Conservation (phyloP, 1,140 invertebrate species). For the Stenopsyche tienmushanensis region DNA sequence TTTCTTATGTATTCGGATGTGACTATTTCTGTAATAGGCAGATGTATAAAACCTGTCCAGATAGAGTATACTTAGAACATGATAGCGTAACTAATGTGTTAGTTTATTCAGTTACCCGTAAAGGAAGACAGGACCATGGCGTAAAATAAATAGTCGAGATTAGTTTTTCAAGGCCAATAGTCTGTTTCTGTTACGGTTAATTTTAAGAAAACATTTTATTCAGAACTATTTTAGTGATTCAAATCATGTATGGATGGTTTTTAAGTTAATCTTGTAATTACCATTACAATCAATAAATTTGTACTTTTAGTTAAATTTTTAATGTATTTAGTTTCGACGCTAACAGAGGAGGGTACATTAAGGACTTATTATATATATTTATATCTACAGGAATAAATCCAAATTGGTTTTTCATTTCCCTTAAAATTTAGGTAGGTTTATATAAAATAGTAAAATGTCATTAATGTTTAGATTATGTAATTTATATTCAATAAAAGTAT, state of each 20-base stretch:
- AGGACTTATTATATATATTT: slow-evolving; percentile 4
- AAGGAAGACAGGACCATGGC: slow-evolving; percentile 35
- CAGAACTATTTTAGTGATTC: background rate
- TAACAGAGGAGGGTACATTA: background rate
- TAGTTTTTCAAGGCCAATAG: slow-evolving; percentile 19
- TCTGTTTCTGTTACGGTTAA: slow-evolving; percentile 36
- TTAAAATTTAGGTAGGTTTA: slow-evolving; percentile 19
- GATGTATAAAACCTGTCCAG: slow-evolving; percentile 35
- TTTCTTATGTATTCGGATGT: slow-evolving; percentile 16
- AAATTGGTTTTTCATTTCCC: slow-evolving; percentile 11
- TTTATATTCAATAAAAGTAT: slow-evolving; percentile 40
- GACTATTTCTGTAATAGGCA: slow-evolving; percentile 36
- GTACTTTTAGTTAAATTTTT: background rate
- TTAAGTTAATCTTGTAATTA: background rate
- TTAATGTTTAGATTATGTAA: slow-evolving; percentile 36
- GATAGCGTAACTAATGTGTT: slow-evolving; percentile 18
- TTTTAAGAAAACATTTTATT: slow-evolving; percentile 17
- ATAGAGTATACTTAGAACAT: slow-evolving; percentile 24
- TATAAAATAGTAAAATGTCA: slow-evolving; percentile 21
- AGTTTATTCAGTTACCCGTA: slow-evolving; percentile 34
- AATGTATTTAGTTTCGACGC: slow-evolving; percentile 1
- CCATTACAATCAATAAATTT: no score
- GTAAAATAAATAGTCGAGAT: slow-evolving; percentile 11
- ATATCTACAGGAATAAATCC: no score
- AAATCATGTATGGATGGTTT: background rate